Evolutionary conservation across 1,140 invertebrate species (phyloP), one percentile per base, ranked within the genome.

Genomic region (Heliothis virescens): DNA sequence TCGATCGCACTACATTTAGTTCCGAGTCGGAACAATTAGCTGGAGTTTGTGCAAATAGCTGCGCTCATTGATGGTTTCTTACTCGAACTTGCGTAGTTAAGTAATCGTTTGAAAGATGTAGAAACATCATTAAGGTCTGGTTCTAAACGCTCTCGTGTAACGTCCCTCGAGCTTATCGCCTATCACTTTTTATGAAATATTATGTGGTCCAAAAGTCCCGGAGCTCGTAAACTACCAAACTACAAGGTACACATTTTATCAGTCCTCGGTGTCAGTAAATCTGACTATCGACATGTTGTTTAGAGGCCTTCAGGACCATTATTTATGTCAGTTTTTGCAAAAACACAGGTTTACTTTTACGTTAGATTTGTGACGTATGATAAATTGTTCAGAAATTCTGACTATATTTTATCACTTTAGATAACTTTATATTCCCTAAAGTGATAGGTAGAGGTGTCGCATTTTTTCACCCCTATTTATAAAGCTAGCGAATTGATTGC

Each of bases 241-340:
- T 55, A 80, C 69, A 80, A 48, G 71, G 26, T 9, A 73, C 52
- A 13, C 57, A 71, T 80, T 65, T 80, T 67, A 80, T 73, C 60
- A 50, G 26, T 48, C 16, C 63, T 67, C 18, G 52, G 50, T 57
- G 29, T 57, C 75, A 21, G 13, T 67, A 63, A 62, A 75, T 75
- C 15, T 60, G 16, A 12, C 2, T 18, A 62, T 75, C 55, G 72
- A 26, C 41, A 29, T 21, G 26, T 29, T 71, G 1, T 71, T 29
- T 53, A 5, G 48, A 7, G 13, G 18, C 48, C 41, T 62, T 18
- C n/a, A 62, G 41, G 13, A 62, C 55, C 5, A 52, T 71, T 29
- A 47, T 60, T 59, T 60, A 75, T 48, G 4, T 21, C 41, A 60
- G 12, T 75, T 72, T 72, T 34, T 62, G 55, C 18, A 48, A 29